Evolutionary conservation across 2,888 invertebrate genomes (phyloP).

Genomic region (Synergus laeviventris): DNA sequence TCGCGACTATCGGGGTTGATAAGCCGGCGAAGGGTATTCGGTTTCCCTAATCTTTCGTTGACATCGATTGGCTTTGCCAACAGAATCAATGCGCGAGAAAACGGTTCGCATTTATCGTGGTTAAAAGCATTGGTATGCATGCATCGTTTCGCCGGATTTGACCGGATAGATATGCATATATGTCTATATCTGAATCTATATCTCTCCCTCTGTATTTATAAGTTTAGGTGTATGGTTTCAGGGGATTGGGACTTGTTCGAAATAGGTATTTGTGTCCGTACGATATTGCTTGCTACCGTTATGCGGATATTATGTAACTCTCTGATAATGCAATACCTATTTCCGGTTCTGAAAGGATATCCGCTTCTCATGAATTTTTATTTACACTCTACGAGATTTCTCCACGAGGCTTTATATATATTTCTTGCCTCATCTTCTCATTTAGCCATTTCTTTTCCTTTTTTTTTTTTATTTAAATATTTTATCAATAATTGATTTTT

Average conservation of each 20-base stretch:
- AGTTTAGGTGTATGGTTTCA: neutral
- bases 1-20: slow-evolving; percentile 33
- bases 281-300: slow-evolving; percentile 6
- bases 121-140: neutral
- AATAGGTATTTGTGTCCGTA: neutral
- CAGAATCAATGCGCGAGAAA: slow-evolving; percentile 30
- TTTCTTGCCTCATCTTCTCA: neutral
- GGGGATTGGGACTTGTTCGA: slow-evolving; percentile 9
- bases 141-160: neutral
- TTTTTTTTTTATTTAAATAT: too few species aligned
- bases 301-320: slow-evolving; percentile 2
- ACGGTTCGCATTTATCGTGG: slow-evolving; percentile 9
- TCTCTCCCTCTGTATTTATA: neutral
- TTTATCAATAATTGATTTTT: too few species aligned
- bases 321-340: neutral
- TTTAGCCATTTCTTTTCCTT: too few species aligned
- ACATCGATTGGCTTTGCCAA: slow-evolving; percentile 37
- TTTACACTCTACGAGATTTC: neutral
- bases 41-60: slow-evolving; percentile 37
- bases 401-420: neutral
- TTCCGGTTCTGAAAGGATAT: neutral
- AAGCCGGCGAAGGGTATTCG: slow-evolving; percentile 26
- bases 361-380: neutral
- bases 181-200: neutral
- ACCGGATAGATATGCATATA: neutral